phyloP scores from a whole-genome alignment of 1,140 invertebrate species.

The Zaprionus davidi region DNA sequence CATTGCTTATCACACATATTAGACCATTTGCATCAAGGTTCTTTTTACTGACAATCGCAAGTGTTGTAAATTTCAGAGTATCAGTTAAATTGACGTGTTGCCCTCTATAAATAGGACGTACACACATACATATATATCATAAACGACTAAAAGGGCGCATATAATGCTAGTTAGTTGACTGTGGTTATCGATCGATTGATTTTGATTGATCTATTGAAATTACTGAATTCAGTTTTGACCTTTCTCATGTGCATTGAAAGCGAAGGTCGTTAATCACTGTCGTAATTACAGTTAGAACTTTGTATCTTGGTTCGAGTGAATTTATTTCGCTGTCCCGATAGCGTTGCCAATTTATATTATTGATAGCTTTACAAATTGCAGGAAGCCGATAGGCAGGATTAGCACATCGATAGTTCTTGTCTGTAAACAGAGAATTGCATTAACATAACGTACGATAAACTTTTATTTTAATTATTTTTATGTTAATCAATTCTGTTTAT shows the following conservation, averaged over 20 bases:
- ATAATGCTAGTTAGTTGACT: neutral
- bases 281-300: conserved; percentile 37
- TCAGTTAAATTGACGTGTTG: neutral
- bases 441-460: no score
- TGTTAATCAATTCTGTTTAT: no score
- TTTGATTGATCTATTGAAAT: conserved; percentile 5
- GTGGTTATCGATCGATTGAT: conserved; percentile 17
- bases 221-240: neutral
- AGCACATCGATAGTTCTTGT: no score
- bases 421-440: no score
- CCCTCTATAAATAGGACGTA: neutral
- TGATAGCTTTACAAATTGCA: neutral
- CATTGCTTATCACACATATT: conserved; percentile 21
- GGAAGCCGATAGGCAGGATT: no score
- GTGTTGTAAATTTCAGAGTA: conserved; percentile 41
- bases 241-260: neutral
- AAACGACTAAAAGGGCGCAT: neutral
- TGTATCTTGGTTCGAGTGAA: no score
- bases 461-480: no score
- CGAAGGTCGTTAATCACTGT: conserved; percentile 21
- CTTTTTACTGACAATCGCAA: conserved; percentile 24
- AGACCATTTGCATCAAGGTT: conserved; percentile 30
- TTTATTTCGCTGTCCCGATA: neutral
- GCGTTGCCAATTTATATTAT: no score
- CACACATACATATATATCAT: neutral